Conservation (phyloP, 1,140 invertebrate species). For the Leptoteleia sp. region DNA sequence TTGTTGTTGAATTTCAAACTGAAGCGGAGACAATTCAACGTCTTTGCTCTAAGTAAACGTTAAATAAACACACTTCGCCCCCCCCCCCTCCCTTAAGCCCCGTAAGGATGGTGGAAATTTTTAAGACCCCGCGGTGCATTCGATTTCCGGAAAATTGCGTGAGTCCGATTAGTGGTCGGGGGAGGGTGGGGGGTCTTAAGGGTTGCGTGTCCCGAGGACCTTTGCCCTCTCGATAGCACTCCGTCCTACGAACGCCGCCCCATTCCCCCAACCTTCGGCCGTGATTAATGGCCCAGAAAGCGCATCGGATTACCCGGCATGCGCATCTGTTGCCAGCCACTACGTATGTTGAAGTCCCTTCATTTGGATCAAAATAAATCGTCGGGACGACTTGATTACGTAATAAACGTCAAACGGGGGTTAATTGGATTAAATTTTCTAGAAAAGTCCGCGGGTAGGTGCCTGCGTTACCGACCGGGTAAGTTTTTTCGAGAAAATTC, state of each 20-base stretch:
- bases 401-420: slow-evolving; percentile 47
- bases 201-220: slow-evolving; percentile 24
- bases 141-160: not conserved
- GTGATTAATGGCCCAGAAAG: slow-evolving; percentile 41
- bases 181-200: not conserved
- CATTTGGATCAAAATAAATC: slow-evolving; percentile 55
- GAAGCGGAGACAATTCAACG: no score
- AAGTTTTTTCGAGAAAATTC: no score
- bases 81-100: no score
- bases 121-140: no score
- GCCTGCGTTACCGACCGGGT: no score
- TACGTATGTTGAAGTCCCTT: slow-evolving; percentile 32
- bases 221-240: slow-evolving; percentile 24
- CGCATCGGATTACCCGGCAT: slow-evolving; percentile 33
- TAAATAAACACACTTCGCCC: no score
- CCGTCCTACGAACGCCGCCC: not conserved
- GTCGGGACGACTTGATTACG: slow-evolving; percentile 51
- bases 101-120: no score
- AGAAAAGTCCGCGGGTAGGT: no score
- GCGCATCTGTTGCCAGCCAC: slow-evolving; percentile 49
- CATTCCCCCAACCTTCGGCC: not conserved
- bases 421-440: slow-evolving; percentile 28
- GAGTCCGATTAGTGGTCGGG: slow-evolving; percentile 14
- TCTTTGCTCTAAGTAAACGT: no score
- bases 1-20: no score